Conservation (phyloP, 2,113 vertebrate species). For the Brachyhypopomus gauderio region DNA sequence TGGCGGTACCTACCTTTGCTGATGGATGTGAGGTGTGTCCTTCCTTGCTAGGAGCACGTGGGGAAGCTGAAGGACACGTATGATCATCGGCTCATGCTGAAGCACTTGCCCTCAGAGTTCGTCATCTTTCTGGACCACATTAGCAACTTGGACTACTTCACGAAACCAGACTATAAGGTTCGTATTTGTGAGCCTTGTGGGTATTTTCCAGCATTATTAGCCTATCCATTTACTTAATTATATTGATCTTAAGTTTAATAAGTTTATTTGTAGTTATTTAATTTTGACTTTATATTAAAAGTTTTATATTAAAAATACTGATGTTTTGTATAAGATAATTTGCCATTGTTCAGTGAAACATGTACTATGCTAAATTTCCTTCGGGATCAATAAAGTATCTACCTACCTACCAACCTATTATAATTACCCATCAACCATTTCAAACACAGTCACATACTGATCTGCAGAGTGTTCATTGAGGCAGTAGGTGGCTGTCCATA, state of each 20-base stretch:
- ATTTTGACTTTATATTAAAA: background rate
- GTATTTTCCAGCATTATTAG: background rate
- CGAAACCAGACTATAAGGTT: conserved; percentile 97
- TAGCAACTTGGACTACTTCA: conserved; percentile 92
- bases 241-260: too few species aligned
- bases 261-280: background rate
- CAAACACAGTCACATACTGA: too few species aligned
- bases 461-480: too few species aligned
- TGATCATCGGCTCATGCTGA: conserved; percentile 94
- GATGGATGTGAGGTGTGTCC: conserved; percentile 7
- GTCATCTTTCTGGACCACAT: conserved; percentile 92
- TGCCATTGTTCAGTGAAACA: background rate
- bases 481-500: too few species aligned
- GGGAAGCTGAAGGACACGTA: conserved; percentile 97
- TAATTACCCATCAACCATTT: too few species aligned
- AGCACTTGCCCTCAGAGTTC: conserved; percentile 95
- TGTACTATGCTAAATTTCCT: too few species aligned
- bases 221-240: background rate
- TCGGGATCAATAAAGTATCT: too few species aligned
- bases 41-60: conserved; percentile 86
- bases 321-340: background rate
- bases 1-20: background rate
- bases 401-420: too few species aligned
- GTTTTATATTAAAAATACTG: too few species aligned
- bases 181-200: background rate